phyloP scores from a whole-genome alignment of 2,888 invertebrate genomes.

The Nezara viridula region DNA sequence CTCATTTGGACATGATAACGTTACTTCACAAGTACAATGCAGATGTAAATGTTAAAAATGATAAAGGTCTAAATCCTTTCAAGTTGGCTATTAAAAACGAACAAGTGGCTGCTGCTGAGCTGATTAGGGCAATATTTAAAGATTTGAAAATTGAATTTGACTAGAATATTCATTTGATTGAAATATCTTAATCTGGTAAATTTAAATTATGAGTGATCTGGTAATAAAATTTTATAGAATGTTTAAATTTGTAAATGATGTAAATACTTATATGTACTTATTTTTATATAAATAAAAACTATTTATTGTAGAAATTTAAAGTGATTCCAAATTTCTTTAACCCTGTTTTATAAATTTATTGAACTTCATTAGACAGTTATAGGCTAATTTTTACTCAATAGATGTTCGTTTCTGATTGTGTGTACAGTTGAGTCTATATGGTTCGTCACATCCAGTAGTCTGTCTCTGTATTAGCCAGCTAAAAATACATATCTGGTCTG shows the following conservation, averaged over 20 bases:
- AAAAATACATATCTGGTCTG: no score
- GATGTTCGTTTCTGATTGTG: no score
- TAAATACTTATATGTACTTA: neutral
- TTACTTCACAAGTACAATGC: slow-evolving; percentile 1
- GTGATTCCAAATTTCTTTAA: neutral
- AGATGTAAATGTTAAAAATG: neutral
- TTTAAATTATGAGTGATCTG: neutral
- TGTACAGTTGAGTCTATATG: no score
- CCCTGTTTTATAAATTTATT: neutral
- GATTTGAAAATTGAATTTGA: slow-evolving; percentile 8
- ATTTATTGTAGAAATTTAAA: neutral
- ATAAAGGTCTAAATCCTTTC: neutral
- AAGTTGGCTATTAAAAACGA: neutral
- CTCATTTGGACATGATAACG: neutral
- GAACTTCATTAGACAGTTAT: neutral
- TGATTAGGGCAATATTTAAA: neutral
- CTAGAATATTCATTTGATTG: no score
- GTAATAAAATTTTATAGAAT: neutral
- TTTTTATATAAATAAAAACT: neutral
- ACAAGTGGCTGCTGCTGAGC: neutral
- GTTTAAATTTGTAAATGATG: neutral
- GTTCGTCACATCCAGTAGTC: no score
- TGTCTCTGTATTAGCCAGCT: no score
- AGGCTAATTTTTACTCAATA: neutral
- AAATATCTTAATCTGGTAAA: neutral